Percentiles rank a stretch among this genome's conserved stretches.
phyloP scores from a whole-genome alignment of 2,888 invertebrate genomes.

The Xylocampa areola region DNA sequence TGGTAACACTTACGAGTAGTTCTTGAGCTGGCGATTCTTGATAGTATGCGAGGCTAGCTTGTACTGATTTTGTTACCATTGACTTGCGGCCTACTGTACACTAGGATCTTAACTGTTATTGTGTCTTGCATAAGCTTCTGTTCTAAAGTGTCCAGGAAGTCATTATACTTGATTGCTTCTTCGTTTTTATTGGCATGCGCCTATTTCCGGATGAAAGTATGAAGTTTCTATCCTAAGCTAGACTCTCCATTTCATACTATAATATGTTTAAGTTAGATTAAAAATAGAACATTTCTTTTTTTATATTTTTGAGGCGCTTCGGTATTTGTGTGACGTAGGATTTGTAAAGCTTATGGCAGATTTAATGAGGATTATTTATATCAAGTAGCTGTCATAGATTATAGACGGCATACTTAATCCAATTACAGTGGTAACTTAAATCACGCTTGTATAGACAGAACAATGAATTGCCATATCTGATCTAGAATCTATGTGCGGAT shows the following conservation, averaged over 20 bases:
- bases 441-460: conserved; percentile 22
- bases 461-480: conserved; percentile 54
- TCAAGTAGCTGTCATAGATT: too few relatives aligned
- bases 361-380: too few relatives aligned
- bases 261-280: too few relatives aligned
- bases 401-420: too few relatives aligned
- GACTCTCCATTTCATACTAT: conserved; percentile 2
- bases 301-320: too few relatives aligned
- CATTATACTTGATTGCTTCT: conserved; percentile 34
- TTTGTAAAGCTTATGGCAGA: conserved; percentile 1
- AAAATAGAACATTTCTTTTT: too few relatives aligned
- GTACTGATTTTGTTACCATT: too few relatives aligned
- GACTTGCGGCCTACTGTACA: too few relatives aligned
- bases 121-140: conserved; percentile 30
- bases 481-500: conserved; percentile 50
- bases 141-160: conserved; percentile 28
- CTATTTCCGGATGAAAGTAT: conserved; percentile 16
- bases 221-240: neutral
- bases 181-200: conserved; percentile 19
- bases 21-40: too few relatives aligned
- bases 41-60: too few relatives aligned
- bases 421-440: conserved; percentile 8
- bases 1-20: too few relatives aligned
- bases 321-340: too few relatives aligned
- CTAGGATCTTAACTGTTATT: conserved; percentile 21